Base-by-base conservation (phyloP, 2,797 vertebrate genomes). In the Merluccius polli region DNA sequence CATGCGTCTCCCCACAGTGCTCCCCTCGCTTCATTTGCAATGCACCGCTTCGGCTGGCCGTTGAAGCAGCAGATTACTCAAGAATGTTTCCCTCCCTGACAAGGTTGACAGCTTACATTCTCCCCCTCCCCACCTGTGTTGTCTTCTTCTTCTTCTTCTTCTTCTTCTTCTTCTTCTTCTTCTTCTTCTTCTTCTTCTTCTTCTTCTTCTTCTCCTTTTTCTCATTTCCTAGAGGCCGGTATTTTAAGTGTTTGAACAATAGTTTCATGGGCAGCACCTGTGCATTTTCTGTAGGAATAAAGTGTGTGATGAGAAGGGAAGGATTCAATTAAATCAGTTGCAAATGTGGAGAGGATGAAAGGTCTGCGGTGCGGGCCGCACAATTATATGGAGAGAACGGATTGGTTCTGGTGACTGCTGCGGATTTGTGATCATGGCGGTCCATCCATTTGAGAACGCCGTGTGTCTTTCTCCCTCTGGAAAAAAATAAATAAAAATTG, bases 201-300 rank as follows among this genome's bases (percentile, higher is more conserved):
- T 11, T 15, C 38, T 41, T 13, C 2, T 41, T 13, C 38, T 41
- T 41, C 44, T 16, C 16, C 5, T 63, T 12, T 63, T 63, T 5
- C 16, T 18, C 41, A 6, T 4, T 18, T 18, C 15, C 41, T 16
- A 18, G 16, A 16, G 24, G 59, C 21, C 59, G 72, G 68, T 24
- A 36, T 77, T 67, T 71, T 41, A 33, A 71, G 78, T 79, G 83
- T 41, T 82, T 85, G 86, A 82, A 83, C 77, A 67, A 78, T 77
- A 78, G 79, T 88, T 91, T 88, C 86, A 85, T 48, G 86, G 82
- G 79, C 86, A 84, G 81, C 82, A 86, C 71, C 74, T 78, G 79
- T 71, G 76, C 79, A 77, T 27, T 27, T 63, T 24, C 41, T 3
- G 15, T 24, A 10, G n/a, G 8, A 12, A 63, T 63, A 24, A 63